Conservation (phyloP, 2,888 invertebrate genomes). For the Griposia aprilina region DNA sequence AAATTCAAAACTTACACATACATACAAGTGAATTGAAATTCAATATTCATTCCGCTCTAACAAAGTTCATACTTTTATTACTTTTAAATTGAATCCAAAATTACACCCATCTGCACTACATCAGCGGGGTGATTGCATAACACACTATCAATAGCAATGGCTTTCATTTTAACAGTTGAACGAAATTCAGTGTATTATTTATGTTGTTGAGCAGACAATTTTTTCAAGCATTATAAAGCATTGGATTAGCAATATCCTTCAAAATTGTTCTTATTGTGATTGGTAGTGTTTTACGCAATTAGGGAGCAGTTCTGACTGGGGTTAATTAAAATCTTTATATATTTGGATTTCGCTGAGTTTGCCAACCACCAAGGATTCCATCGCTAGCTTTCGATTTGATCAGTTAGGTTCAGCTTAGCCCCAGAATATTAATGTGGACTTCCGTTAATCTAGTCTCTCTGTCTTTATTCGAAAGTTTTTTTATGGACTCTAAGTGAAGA, state of each 20-base stretch:
- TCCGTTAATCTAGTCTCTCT: slow-evolving; percentile 11
- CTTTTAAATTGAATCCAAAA: slow-evolving; percentile 53
- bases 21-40: slow-evolving; percentile 1
- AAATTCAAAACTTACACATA: neutral
- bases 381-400: slow-evolving; percentile 55
- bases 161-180: too few relatives aligned
- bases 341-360: slow-evolving; percentile 60
- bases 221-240: too few relatives aligned
- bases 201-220: too few relatives aligned
- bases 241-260: too few relatives aligned
- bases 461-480: slow-evolving; percentile 37
- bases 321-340: slow-evolving; percentile 71
- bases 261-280: too few relatives aligned
- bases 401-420: slow-evolving; percentile 48
- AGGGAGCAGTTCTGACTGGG: slow-evolving; percentile 44
- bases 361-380: slow-evolving; percentile 53
- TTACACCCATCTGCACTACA: slow-evolving; percentile 59
- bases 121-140: neutral
- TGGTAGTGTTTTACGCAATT: too few relatives aligned
- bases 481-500: slow-evolving; percentile 30
- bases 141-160: too few relatives aligned
- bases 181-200: too few relatives aligned
- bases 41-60: neutral
- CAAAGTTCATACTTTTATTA: slow-evolving; percentile 8
- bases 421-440: slow-evolving; percentile 49